Conservation (phyloP, 1,140 invertebrate genomes). For the Lepidostoma basale region DNA sequence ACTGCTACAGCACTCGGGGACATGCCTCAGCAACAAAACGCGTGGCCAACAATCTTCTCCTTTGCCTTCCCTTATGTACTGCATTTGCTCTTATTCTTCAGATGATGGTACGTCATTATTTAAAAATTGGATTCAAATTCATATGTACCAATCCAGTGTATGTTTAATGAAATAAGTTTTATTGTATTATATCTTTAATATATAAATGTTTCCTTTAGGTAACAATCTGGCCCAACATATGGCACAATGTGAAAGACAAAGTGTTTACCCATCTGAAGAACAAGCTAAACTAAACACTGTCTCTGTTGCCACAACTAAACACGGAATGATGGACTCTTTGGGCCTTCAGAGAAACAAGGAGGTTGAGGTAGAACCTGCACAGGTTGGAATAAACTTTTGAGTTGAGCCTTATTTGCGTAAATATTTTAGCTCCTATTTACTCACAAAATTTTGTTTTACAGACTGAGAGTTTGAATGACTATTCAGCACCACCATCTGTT, state of each 20-base stretch:
- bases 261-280: slow-evolving; percentile 65
- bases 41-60: slow-evolving; percentile 62
- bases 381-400: slow-evolving; percentile 9
- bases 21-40: slow-evolving; percentile 66
- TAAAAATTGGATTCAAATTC: neutral
- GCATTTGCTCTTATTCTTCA: slow-evolving; percentile 76
- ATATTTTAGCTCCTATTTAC: neutral
- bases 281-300: slow-evolving; percentile 64
- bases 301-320: slow-evolving; percentile 38
- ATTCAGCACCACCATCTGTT: slow-evolving; percentile 54
- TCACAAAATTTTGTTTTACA: slow-evolving; percentile 20
- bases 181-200: neutral
- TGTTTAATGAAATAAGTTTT: neutral
- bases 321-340: slow-evolving; percentile 44
- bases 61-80: slow-evolving; percentile 69
- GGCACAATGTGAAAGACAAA: slow-evolving; percentile 65
- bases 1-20: slow-evolving; percentile 71
- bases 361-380: slow-evolving; percentile 22
- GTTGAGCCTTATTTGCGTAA: neutral
- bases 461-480: slow-evolving; percentile 50
- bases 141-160: neutral
- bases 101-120: slow-evolving; percentile 63
- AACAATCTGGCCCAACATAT: slow-evolving; percentile 70
- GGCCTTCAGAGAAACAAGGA: slow-evolving; percentile 43
- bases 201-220: slow-evolving; percentile 45